Conservation (phyloP, 2,888 invertebrate species). For the Mylabris sibirica region DNA sequence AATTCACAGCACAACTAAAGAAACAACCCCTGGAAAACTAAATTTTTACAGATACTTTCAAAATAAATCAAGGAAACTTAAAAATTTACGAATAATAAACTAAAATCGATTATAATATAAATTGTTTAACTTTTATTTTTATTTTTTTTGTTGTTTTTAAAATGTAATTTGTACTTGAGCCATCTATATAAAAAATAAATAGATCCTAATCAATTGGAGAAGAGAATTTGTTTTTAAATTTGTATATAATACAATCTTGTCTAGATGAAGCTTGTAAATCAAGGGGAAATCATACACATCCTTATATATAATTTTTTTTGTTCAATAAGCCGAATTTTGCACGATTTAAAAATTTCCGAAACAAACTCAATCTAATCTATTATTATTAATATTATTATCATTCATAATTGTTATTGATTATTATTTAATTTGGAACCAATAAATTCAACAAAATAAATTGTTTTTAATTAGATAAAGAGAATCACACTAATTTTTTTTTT, state of each 20-base stretch:
- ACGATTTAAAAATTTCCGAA: background rate
- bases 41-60: background rate
- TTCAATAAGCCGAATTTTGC: constrained; percentile 21
- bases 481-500: constrained; percentile 6
- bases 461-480: background rate
- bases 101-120: background rate
- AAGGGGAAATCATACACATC: constrained; percentile 31
- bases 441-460: background rate
- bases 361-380: constrained; percentile 20
- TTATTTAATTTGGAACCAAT: background rate
- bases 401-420: background rate
- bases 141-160: constrained; percentile 21
- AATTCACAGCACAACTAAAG: constrained; percentile 36
- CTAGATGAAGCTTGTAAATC: background rate
- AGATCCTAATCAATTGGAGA: constrained; percentile 30
- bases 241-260: constrained; percentile 24
- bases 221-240: constrained; percentile 3
- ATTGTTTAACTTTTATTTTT: background rate
- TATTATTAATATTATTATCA: constrained; percentile 18
- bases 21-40: constrained; percentile 38
- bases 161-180: constrained; percentile 46
- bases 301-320: too few species aligned
- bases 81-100: background rate
- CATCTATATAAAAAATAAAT: constrained; percentile 41
- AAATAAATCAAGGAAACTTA: background rate